These are phyloP conservation scores for Oedothorax gibbosus DNA, from an alignment of 1,140 invertebrate species.

Conservation along the genomic window DNA sequence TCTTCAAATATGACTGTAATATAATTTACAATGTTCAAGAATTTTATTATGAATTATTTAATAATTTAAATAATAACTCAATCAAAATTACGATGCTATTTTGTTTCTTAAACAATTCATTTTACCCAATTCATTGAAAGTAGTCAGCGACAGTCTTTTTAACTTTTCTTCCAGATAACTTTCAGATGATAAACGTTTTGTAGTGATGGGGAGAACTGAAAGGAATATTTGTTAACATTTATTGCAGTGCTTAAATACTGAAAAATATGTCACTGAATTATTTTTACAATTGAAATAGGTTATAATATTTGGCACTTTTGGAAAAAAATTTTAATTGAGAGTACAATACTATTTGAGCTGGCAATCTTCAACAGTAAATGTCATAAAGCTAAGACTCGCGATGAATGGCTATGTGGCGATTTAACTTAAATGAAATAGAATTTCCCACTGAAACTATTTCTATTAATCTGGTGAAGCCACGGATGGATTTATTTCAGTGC, in stretches of 20 bases:
- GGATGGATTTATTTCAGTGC: too few relatives aligned
- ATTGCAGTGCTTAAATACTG: too few relatives aligned
- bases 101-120: constrained; percentile 15
- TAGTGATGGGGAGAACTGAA: constrained; percentile 62
- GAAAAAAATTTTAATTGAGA: not conserved
- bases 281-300: too few relatives aligned
- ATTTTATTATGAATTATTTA: not conserved
- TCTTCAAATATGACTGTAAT: too few relatives aligned
- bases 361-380: not conserved
- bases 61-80: not conserved
- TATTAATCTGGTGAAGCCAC: too few relatives aligned
- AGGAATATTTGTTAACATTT: constrained; percentile 4
- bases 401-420: too few relatives aligned
- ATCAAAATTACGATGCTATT: not conserved
- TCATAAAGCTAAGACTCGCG: not conserved
- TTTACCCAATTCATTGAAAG: constrained; percentile 85
- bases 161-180: constrained; percentile 84
- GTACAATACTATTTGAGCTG: not conserved
- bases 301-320: too few relatives aligned
- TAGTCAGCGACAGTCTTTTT: constrained; percentile 85
- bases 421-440: too few relatives aligned
- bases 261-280: too few relatives aligned
- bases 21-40: not conserved
- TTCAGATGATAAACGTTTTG: constrained; percentile 70
- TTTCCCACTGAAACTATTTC: too few relatives aligned